Conservation (phyloP, 2,888 invertebrate genomes). For the Nemotelus nigrinus region DNA sequence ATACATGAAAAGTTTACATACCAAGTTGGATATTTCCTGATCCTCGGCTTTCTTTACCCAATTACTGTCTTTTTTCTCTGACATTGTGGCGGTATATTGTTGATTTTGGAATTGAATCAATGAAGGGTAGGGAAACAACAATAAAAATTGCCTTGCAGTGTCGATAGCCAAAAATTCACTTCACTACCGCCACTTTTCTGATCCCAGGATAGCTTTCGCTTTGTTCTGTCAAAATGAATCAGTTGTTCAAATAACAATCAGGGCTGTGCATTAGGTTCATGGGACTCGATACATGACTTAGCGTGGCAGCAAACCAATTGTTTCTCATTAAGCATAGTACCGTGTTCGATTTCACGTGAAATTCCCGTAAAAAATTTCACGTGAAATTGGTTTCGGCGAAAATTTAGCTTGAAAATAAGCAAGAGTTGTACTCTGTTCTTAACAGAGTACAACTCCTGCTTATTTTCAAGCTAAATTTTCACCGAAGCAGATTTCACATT, state of each 20-base stretch:
- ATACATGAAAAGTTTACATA: constrained; percentile 49
- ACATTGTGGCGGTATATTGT: background rate
- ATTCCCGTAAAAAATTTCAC: too few species aligned
- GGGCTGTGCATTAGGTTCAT: too few species aligned
- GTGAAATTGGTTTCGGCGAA: too few species aligned
- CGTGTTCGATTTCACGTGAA: too few species aligned
- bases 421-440: too few species aligned
- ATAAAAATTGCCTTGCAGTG: constrained; percentile 11
- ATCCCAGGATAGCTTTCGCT: background rate
- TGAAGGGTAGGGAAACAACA: background rate
- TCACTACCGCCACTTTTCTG: constrained; percentile 25
- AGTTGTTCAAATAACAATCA: too few species aligned
- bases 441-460: too few species aligned
- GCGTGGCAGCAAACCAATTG: background rate
- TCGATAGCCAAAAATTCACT: background rate
- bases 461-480: too few species aligned
- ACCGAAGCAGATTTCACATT: too few species aligned
- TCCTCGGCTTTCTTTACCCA: constrained; percentile 63
- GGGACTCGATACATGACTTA: background rate
- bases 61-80: constrained; percentile 51
- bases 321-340: too few species aligned
- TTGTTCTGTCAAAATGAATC: constrained; percentile 2
- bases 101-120: background rate
- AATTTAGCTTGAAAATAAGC: too few species aligned
- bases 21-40: constrained; percentile 61